Conservation (phyloP, 1,140 invertebrate genomes). For the Orius insidiosus region DNA sequence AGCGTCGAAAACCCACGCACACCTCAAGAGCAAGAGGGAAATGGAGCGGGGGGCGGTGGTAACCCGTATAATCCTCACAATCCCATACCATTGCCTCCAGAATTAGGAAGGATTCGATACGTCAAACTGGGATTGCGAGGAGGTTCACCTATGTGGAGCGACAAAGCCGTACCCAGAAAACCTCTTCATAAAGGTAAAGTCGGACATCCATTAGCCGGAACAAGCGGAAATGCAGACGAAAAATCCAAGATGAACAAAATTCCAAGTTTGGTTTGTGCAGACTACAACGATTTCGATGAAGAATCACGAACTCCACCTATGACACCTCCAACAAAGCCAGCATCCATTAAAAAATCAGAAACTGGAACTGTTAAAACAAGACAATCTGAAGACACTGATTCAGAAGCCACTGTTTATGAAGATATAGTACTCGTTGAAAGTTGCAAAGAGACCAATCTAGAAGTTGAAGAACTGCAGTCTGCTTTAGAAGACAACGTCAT, state of each 20-base stretch:
- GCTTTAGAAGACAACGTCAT: constrained; percentile 21
- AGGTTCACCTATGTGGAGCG: constrained; percentile 50
- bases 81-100: constrained; percentile 30
- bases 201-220: constrained; percentile 35
- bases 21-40: constrained; percentile 21
- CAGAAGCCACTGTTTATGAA: constrained; percentile 22
- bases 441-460: constrained; percentile 20
- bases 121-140: constrained; percentile 47
- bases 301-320: constrained; percentile 27
- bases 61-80: constrained; percentile 33
- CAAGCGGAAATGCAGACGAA: constrained; percentile 24
- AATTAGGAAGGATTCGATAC: constrained; percentile 30
- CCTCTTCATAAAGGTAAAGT: constrained; percentile 7
- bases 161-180: constrained; percentile 24
- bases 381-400: constrained; percentile 19
- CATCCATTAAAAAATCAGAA: constrained; percentile 13
- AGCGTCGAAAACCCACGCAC: constrained; percentile 38
- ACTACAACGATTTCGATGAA: constrained; percentile 46
- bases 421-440: constrained; percentile 22
- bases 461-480: constrained; percentile 20
- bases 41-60: constrained; percentile 28
- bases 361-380: constrained; percentile 11
- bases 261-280: constrained; percentile 37
- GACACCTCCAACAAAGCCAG: constrained; percentile 27
- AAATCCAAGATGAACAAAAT: constrained; percentile 26